Evolutionary conservation across 2,888 invertebrate genomes (phyloP).

Genomic region (Branchellion lobata): DNA sequence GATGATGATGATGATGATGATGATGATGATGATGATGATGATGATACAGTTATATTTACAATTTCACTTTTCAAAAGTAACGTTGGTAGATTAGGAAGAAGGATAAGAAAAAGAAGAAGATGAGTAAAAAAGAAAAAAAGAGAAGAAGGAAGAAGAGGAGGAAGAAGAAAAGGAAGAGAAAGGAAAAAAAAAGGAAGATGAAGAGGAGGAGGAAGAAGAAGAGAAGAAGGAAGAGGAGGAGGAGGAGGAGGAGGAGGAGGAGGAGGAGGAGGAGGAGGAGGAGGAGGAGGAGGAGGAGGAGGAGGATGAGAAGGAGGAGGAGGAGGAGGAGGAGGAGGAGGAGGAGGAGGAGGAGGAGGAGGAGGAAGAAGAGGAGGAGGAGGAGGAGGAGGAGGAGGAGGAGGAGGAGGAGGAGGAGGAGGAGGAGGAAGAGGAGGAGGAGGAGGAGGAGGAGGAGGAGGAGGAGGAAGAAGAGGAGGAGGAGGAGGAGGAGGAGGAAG

Average conservation of each 20-base stretch:
- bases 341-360: neutral
- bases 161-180: neutral
- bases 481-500: neutral
- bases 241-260: neutral
- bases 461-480: neutral
- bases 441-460: neutral
- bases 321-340: neutral
- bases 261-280: constrained; percentile 7
- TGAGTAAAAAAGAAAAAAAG: neutral
- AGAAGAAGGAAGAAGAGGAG: neutral
- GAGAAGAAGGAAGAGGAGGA: neutral
- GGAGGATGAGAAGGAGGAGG: no score
- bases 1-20: neutral
- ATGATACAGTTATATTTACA: neutral
- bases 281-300: no score
- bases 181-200: neutral
- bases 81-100: neutral
- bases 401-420: neutral
- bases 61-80: neutral
- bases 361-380: neutral
- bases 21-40: neutral
- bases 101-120: neutral
- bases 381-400: neutral
- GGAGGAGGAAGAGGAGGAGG: neutral
- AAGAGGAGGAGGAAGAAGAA: neutral